These are phyloP conservation scores for Amphimedon queenslandica DNA, from an alignment of 37 sponge, comb jelly and placozoan genomes.

Conservation along the genomic window DNA sequence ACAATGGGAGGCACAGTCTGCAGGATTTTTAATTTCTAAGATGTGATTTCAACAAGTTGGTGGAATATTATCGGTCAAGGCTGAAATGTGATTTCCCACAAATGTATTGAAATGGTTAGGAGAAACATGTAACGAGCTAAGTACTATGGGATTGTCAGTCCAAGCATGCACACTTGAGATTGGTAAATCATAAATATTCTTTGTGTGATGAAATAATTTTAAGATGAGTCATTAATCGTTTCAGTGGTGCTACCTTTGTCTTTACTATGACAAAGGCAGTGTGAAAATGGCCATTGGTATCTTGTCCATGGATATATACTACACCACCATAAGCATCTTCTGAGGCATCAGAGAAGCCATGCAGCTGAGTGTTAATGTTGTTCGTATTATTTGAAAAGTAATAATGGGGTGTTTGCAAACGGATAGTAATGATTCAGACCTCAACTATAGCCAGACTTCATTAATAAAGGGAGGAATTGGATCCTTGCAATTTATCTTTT, in stretches of 20 bases:
- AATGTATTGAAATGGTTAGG: constrained; percentile 22
- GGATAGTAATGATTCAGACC: not conserved
- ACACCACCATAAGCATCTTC: not conserved
- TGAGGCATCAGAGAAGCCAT: not conserved
- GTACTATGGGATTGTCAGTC: constrained; percentile 34
- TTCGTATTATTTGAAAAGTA: not conserved
- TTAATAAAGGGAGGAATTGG: not conserved
- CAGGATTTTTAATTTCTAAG: constrained; percentile 22
- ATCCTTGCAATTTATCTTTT: not conserved
- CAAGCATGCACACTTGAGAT: constrained; percentile 21
- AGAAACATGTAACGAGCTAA: constrained; percentile 15
- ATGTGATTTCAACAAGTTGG: constrained; percentile 16
- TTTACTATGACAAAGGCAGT: not conserved
- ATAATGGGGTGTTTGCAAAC: not conserved
- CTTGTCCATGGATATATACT: not conserved
- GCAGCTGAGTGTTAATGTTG: not conserved
- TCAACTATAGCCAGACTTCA: not conserved
- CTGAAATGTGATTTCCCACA: constrained; percentile 29
- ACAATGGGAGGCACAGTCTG: constrained; percentile 32
- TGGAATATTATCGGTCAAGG: constrained; percentile 9
- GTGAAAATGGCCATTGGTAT: not conserved
- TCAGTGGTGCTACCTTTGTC: not conserved
- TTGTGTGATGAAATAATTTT: not conserved
- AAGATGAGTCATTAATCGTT: not conserved
- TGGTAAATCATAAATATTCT: not conserved